Evolutionary conservation across 2,113 vertebrate species (phyloP).

Genomic region (Hippocampus abdominalis): DNA sequence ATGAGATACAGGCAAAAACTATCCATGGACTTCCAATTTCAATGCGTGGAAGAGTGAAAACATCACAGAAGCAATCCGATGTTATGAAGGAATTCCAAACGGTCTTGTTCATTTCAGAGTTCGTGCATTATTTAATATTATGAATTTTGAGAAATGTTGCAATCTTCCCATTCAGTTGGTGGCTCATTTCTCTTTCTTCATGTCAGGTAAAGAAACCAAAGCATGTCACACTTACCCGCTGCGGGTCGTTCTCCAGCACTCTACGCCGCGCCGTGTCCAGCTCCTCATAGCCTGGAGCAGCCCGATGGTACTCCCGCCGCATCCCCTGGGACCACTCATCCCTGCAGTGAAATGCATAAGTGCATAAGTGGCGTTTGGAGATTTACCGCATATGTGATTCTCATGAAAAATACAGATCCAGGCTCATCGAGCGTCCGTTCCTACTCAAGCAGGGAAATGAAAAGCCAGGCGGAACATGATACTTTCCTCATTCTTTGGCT

Average conservation of each 20-base stretch:
- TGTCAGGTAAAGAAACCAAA: background rate
- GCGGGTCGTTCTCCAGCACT: conserved; percentile 57
- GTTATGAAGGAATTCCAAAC: too few relatives aligned
- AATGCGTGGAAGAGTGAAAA: too few relatives aligned
- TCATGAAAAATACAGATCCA: background rate
- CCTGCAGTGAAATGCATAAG: conserved; percentile 36
- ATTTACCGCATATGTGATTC: too few relatives aligned
- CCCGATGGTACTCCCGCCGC: conserved; percentile 57
- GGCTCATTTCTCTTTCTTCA: background rate
- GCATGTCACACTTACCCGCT: conserved; percentile 53
- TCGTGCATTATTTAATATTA: too few relatives aligned
- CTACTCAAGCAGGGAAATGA: background rate
- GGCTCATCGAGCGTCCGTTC: background rate
- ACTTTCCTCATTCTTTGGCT: conserved; percentile 14
- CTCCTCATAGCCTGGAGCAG: conserved; percentile 61
- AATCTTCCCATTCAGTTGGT: too few relatives aligned
- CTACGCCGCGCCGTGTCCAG: conserved; percentile 46
- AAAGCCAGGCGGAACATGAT: conserved; percentile 2
- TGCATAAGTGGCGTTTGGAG: background rate
- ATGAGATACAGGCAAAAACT: too few relatives aligned
- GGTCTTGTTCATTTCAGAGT: too few relatives aligned
- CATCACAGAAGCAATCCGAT: too few relatives aligned
- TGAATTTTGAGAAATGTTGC: too few relatives aligned
- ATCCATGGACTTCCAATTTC: too few relatives aligned
- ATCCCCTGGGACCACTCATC: conserved; percentile 53